Conservation (phyloP, 2,888 invertebrate species). For the Mythimna vitellina region DNA sequence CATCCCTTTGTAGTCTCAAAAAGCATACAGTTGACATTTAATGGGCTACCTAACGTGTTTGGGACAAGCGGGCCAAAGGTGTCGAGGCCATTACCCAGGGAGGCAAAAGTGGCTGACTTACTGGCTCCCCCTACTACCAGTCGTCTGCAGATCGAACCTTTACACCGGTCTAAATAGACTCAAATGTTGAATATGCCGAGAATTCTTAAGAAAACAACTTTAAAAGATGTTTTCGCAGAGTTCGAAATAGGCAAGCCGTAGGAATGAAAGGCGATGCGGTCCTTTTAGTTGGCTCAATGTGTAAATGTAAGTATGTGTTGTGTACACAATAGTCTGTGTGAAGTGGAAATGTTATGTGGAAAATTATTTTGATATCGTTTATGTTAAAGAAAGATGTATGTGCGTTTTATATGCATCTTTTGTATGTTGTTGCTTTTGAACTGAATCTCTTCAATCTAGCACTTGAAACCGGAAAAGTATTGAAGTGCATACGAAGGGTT, state of each 20-base stretch:
- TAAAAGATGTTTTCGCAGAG: conserved; percentile 62
- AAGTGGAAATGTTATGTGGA: conserved; percentile 24
- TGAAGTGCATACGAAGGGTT: no score
- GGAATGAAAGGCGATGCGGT: conserved; percentile 33
- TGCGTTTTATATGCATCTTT: no score
- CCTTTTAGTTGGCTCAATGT: conserved; percentile 34
- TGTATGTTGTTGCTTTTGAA: no score
- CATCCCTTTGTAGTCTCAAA: conserved; percentile 63
- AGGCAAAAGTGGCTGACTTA: conserved; percentile 74
- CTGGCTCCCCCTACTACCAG: conserved; percentile 60
- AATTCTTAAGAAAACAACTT: conserved; percentile 72
- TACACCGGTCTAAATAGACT: conserved; percentile 76
- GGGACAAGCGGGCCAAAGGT: conserved; percentile 76
- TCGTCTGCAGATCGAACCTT: conserved; percentile 83
- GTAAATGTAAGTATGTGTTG: conserved; percentile 15
- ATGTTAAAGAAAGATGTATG: background rate
- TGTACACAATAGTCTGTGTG: conserved; percentile 23
- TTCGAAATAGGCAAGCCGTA: conserved; percentile 56
- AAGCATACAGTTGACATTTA: conserved; percentile 79
- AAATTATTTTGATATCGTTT: conserved; percentile 26
- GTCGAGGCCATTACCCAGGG: conserved; percentile 79
- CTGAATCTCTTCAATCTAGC: no score
- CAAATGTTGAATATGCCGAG: conserved; percentile 67
- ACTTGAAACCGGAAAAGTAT: no score
- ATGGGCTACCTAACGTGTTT: conserved; percentile 70